Evolutionary conservation across 2,113 vertebrate species (phyloP).

Genomic region (Lophochroa leadbeateri): DNA sequence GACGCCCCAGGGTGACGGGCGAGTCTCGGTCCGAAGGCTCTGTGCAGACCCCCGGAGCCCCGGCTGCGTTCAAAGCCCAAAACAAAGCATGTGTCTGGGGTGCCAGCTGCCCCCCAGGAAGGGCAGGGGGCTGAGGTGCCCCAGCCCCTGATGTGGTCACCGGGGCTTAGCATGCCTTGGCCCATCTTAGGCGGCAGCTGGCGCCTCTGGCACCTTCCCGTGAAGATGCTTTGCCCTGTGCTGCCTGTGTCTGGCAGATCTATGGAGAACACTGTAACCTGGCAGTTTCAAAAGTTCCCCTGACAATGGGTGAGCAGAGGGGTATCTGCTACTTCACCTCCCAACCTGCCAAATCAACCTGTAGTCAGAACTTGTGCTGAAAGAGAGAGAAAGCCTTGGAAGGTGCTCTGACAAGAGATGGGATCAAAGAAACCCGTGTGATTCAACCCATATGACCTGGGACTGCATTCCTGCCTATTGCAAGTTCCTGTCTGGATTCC

Average conservation of each 20-base stretch:
- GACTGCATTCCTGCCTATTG: neutral
- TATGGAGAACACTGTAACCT: fast-evolving
- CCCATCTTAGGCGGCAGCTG: neutral
- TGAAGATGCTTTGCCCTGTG: neutral
- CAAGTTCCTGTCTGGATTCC: neutral
- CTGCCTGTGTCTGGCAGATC: neutral
- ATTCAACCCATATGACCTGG: neutral
- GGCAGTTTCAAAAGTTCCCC: neutral
- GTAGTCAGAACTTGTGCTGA: neutral
- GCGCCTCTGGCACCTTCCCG: neutral
- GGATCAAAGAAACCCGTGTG: fast-evolving
- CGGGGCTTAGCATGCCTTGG: fast-evolving
- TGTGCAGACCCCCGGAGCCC: neutral
- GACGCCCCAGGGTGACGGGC: fast-evolving
- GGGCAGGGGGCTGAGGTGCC: fast-evolving
- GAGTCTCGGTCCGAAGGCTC: neutral
- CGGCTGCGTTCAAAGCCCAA: neutral
- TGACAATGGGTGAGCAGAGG: neutral
- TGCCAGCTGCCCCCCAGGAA: neutral
- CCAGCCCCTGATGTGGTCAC: neutral
- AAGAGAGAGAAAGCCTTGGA: neutral
- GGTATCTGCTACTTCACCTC: neutral
- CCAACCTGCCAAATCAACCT: neutral
- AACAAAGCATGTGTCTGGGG: fast-evolving
- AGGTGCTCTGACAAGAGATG: neutral